Evolutionary conservation across 2,888 invertebrate genomes (phyloP), one percentile per base, ranked within the genome.

Genomic region (Escarpia spicata): DNA sequence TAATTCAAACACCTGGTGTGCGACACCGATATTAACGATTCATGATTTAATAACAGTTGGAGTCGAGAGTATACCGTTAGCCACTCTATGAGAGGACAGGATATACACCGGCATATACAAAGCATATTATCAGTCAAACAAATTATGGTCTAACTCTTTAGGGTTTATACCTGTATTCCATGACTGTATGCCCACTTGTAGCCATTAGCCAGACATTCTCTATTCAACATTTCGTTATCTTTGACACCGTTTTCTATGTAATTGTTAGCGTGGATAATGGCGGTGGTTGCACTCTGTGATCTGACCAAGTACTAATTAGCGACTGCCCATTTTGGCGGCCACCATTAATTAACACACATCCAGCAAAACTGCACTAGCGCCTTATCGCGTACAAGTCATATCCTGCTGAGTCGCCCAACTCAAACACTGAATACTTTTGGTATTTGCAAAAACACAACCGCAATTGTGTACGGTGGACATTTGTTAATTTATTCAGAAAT

Each of bases 271-370:
- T 75, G 75, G 75, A 75, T 75, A 75, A 75, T 9, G 52, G 52
- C 52, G 75, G 75, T 75, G 75, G 19, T n/a, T 75, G 75, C 75
- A 75, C 75, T 75, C 75, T 75, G 19, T 75, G 75, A 75, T 75
- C 75, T 75, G 75, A 26, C 75, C 75, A 75, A 15, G 75, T 75
- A 75, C 75, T 75, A 75, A 75, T 75, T 75, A 75, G 75, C n/a
- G 75, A 26, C n/a, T 26, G 26, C 19, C 75, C 75, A 26, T 75
- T 19, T 75, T 75, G 75, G 75, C 75, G 75, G 19, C 75, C 19
- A 75, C 75, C 75, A 75, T 3, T 75, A 19, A 75, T 75, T 75
- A 75, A n/a, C 75, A 75, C 75, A 75, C 75, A 75, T 75, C 75
- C 75, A 75, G 75, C 75, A 75, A 75, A 75, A 52, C 52, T n/a